A percentile compares a stretch with the other conserved stretches of the same genome.
Conservation (phyloP, 1,140 invertebrate species). For the Olivierus martensii region DNA sequence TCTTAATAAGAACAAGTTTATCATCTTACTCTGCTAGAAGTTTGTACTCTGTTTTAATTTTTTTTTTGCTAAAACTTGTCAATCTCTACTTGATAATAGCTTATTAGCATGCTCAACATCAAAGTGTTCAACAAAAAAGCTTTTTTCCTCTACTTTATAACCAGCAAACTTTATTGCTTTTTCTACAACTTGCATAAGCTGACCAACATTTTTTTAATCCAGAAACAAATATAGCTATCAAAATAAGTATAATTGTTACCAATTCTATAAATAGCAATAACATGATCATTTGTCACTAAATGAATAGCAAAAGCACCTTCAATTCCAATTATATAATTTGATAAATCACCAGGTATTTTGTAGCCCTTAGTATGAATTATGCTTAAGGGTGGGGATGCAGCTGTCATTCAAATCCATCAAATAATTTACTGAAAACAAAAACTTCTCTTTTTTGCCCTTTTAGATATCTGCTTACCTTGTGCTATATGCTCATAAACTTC, state of each 20-base stretch:
- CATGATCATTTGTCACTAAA: conserved; percentile 7
- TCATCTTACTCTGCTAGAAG: conserved; percentile 12
- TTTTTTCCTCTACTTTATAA: conserved; percentile 8
- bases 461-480: conserved; percentile 8
- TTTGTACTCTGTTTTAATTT: conserved; percentile 11
- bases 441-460: conserved; percentile 10
- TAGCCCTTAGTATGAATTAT: conserved; percentile 7
- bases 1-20: conserved; percentile 9
- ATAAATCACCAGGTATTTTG: conserved; percentile 7
- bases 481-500: conserved; percentile 10
- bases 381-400: conserved; percentile 9
- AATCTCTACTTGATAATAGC: conserved; percentile 3
- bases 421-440: conserved; percentile 10
- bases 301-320: conserved; percentile 8
- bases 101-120: conserved; percentile 9
- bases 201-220: conserved; percentile 6
- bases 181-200: conserved; percentile 8
- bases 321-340: conserved; percentile 10
- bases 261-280: conserved; percentile 7
- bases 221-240: conserved; percentile 2
- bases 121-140: conserved; percentile 8
- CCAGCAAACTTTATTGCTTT: conserved; percentile 3
- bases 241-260: background rate
- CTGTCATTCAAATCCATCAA: conserved; percentile 5
- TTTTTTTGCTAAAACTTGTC: conserved; percentile 5